A percentile compares a stretch with the other conserved stretches of the same genome.
phyloP scores from a whole-genome alignment of 2,797 vertebrate species.

The Euphonia xanthogaster region DNA sequence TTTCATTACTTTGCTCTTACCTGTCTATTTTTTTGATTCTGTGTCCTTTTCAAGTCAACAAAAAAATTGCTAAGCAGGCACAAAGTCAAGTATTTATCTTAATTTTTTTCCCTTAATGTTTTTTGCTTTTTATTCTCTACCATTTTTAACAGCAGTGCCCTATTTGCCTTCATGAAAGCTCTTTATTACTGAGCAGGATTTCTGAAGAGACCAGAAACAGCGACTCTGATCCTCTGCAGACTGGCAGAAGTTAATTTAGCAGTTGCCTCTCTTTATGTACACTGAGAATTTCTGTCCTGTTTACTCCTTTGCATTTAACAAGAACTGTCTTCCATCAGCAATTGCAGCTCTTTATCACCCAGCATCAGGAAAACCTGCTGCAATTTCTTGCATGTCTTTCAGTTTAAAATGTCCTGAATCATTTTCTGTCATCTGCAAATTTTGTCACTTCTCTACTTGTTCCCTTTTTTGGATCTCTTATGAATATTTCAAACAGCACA shows the following conservation, averaged over 20 bases:
- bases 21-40: background rate
- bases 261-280: background rate
- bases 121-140: fast-evolving
- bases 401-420: background rate
- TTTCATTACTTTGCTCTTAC: background rate
- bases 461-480: background rate
- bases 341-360: background rate
- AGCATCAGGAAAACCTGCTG: background rate
- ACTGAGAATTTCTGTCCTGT: background rate
- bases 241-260: background rate
- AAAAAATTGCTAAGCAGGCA: background rate
- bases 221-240: background rate
- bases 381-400: background rate
- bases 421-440: background rate
- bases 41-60: background rate
- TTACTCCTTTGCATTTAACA: background rate
- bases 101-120: background rate
- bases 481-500: background rate
- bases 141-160: background rate
- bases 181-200: background rate
- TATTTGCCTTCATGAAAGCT: background rate
- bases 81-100: background rate
- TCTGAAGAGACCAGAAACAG: background rate
- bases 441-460: background rate
- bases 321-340: background rate